Base-by-base conservation (phyloP, 92 coral and sea anemone species). In the Epizoanthus illoricatus region DNA sequence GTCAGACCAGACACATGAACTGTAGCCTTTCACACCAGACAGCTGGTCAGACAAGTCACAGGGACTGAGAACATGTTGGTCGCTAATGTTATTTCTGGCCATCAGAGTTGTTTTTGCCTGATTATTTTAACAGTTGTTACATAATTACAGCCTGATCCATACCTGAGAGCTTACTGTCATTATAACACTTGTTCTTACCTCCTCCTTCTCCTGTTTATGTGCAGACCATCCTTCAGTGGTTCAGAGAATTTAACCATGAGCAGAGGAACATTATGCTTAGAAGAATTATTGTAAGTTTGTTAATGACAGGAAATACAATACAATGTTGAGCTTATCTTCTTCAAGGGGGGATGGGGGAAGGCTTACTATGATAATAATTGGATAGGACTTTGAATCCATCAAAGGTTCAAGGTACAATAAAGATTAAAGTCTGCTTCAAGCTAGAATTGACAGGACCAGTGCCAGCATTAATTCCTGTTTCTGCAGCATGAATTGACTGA, bases 171-270 rank as follows among this genome's bases (percentile, higher is more conserved):
- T 6, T 18, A 6, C 68, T 23, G 5, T 62, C 5, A 18, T 28
- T 28, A 62, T 18, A 19, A 28, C 33, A 28, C 33, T 28, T 28
- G 33, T 28, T 28, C 33, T 28, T 28, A 28, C 33, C 33, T 64
- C 23, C 55, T 47, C 6, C 10, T 7, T 47, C 55, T 47, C 55
- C 55, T 47, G 55, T 47, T 69, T 54, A 19, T 80, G 42, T 56
- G 15, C 47, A 96, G 99, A 80, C 69, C 17, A 88, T 96, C 64
- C 61, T 96, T 72, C 85, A 84, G 58, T 96, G 96, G 94, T 96
- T 93, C 82, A 63, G 87, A 15, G 94, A 91, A 43, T 96, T 96
- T 79, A 93, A 93, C 89, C 95, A 96, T 76, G 98, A 93, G 54
- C 99, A 96, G 86, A 91, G 87, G 80, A 96, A 96, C 67, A 87